Conservation (phyloP, 2,888 invertebrate genomes). For the Harpalus rufipes region DNA sequence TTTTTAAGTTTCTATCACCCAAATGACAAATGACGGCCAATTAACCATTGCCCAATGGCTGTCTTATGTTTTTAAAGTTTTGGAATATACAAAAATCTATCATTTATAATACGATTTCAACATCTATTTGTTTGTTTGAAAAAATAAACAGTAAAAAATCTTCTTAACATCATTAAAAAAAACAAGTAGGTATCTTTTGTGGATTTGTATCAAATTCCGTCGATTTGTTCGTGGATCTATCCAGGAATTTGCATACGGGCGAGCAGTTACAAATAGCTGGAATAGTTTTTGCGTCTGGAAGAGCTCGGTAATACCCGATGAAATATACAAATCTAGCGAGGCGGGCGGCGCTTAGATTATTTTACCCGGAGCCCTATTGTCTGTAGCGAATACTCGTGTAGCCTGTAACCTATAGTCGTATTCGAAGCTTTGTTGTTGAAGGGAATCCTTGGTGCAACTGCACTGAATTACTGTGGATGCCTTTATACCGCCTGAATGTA, state of each 20-base stretch:
- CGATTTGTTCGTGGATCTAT: constrained; percentile 23
- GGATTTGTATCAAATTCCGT: constrained; percentile 23
- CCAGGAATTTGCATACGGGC: neutral
- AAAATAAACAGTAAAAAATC: no score
- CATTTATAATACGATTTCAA: no score
- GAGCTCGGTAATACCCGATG: constrained; percentile 27
- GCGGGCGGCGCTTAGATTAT: constrained; percentile 28
- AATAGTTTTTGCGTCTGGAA: constrained; percentile 24
- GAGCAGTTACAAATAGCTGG: constrained; percentile 12
- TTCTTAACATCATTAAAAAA: no score
- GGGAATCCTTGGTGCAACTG: neutral
- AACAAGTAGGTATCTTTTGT: neutral
- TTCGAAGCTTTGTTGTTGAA: constrained; percentile 9
- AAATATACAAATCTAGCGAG: constrained; percentile 37
- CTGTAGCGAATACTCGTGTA: no score
- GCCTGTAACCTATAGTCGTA: neutral
- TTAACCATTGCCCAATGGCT: no score
- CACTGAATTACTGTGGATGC: constrained; percentile 5
- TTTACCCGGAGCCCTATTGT: neutral
- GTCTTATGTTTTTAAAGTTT: no score
- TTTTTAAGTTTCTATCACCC: no score
- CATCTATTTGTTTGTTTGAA: no score
- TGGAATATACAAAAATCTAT: no score
- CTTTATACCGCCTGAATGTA: neutral
- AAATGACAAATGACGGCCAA: no score